These are phyloP conservation scores for Chaetodon trifascialis DNA, from an alignment of 2,113 vertebrate species.

Conservation along the genomic window DNA sequence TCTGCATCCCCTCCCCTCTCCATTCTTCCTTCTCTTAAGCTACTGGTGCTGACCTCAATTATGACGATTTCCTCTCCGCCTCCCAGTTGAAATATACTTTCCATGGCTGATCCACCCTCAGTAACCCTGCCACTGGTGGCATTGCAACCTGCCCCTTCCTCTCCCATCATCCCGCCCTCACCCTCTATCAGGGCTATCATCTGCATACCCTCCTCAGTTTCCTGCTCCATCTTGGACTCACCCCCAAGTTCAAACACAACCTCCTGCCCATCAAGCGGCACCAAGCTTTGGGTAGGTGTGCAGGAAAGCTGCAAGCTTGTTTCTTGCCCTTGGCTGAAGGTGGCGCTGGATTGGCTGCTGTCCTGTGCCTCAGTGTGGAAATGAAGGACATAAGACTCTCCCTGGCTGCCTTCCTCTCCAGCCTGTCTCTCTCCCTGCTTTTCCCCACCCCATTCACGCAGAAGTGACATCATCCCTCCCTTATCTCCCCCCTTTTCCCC, in stretches of 20 bases:
- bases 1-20: conserved; percentile 68
- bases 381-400: conserved; percentile 82
- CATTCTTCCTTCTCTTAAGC: conserved; percentile 76
- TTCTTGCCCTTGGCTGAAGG: conserved; percentile 68
- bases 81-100: conserved; percentile 82
- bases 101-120: conserved; percentile 74
- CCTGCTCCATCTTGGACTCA: conserved; percentile 78
- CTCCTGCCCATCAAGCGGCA: conserved; percentile 80
- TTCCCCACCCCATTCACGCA: conserved; percentile 80
- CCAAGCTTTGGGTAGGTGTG: conserved; percentile 70
- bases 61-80: conserved; percentile 87
- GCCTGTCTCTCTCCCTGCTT: conserved; percentile 60
- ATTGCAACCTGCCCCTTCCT: conserved; percentile 61
- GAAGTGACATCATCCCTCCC: conserved; percentile 80
- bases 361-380: conserved; percentile 81
- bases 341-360: conserved; percentile 23
- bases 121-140: conserved; percentile 35
- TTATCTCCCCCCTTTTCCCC: conserved; percentile 70
- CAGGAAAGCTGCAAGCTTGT: conserved; percentile 80
- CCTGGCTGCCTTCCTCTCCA: conserved; percentile 60
- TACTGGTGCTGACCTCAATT: conserved; percentile 87
- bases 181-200: conserved; percentile 86
- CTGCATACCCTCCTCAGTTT: conserved; percentile 79
- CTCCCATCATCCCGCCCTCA: conserved; percentile 68
- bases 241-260: conserved; percentile 84